phyloP scores from a whole-genome alignment of 1,140 invertebrate species.

The Danaus plexippus region DNA sequence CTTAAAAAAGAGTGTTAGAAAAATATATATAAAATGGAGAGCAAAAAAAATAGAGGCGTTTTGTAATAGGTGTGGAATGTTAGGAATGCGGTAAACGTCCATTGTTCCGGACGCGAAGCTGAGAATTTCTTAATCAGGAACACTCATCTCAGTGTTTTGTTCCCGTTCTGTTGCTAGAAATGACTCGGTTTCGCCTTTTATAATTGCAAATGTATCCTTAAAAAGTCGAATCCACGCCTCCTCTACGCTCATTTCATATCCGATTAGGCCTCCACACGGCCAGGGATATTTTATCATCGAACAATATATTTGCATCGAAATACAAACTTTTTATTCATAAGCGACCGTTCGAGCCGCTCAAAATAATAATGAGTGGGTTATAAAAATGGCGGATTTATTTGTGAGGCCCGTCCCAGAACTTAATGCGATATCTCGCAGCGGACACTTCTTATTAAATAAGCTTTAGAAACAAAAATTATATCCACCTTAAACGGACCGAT shows the following conservation, averaged over 20 bases:
- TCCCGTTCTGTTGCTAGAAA: background rate
- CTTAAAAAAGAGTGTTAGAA: conserved; percentile 58
- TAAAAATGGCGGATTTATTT: conserved; percentile 66
- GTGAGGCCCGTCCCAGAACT: conserved; percentile 22
- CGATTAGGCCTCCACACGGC: no score
- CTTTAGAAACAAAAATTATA: conserved; percentile 64
- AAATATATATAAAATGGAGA: conserved; percentile 9
- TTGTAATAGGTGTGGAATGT: conserved; percentile 47
- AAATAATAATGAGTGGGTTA: conserved; percentile 62
- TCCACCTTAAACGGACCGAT: conserved; percentile 39
- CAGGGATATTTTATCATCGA: conserved; percentile 29
- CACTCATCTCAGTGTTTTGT: conserved; percentile 10
- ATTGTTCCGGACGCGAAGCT: conserved; percentile 19
- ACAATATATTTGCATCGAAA: conserved; percentile 62
- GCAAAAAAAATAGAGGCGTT: conserved; percentile 22
- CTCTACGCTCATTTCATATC: background rate
- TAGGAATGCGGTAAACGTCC: conserved; percentile 34
- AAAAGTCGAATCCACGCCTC: conserved; percentile 11
- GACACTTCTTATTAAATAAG: conserved; percentile 62
- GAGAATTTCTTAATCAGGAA: conserved; percentile 28
- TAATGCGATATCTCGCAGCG: conserved; percentile 58
- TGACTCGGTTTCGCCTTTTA: no score
- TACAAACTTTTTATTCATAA: conserved; percentile 63
- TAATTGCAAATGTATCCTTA: no score
- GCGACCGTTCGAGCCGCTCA: conserved; percentile 42